Evolutionary conservation across 1,140 invertebrate genomes (phyloP), one percentile per base, ranked within the genome.

Genomic region (Orchesella cincta): DNA sequence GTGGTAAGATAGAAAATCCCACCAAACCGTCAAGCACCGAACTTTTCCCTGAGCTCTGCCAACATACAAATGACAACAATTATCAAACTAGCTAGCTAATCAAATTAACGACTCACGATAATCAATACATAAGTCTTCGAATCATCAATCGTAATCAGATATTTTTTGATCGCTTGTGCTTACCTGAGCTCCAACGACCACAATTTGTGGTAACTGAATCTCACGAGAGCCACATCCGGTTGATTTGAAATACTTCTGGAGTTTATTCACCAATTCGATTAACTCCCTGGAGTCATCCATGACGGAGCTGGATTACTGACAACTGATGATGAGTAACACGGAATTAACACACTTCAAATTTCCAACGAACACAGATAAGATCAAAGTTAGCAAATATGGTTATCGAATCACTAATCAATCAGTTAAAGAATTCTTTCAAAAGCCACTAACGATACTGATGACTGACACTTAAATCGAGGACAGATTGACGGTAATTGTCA

Each of bases 261-360:
- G 57, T 23, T 64, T 64, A 64, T 64, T 64, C n/a, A 64, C 28
- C n/a, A 64, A n/a, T 12, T n/a, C n/a, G 23, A 64, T 64, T 64
- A 64, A 8, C 12, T 64, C 57, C 39, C 39, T 5, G 5, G 5
- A 8, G 39, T 46, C 39, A 46, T 46, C 39, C 39, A 46, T 46
- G n/a, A n/a, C n/a, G n/a, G n/a, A n/a, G n/a, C n/a, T n/a, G n/a
- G n/a, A n/a, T n/a, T n/a, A n/a, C n/a, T n/a, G n/a, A n/a, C n/a
- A n/a, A n/a, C n/a, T n/a, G n/a, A n/a, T n/a, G n/a, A n/a, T n/a
- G n/a, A n/a, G n/a, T n/a, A n/a, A n/a, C n/a, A n/a, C n/a, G n/a
- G n/a, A n/a, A n/a, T n/a, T n/a, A n/a, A n/a, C n/a, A n/a, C n/a
- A n/a, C n/a, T n/a, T n/a, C n/a, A n/a, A n/a, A n/a, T n/a, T n/a